phyloP scores from a whole-genome alignment of 2,797 vertebrate species.

The Clarias platycephalus region DNA sequence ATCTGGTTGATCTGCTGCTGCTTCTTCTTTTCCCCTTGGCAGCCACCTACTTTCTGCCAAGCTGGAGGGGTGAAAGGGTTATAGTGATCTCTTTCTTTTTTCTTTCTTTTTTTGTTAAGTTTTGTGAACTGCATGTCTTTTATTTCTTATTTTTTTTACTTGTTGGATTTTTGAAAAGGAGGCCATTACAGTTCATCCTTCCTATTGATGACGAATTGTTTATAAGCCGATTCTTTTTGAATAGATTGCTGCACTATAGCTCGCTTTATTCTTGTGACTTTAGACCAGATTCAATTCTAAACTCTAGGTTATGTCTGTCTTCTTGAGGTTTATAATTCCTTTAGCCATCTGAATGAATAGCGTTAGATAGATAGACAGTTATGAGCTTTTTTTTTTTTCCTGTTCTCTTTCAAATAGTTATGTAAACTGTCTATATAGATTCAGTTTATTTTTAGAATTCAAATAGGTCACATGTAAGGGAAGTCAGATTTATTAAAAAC shows the following conservation, averaged over 20 bases:
- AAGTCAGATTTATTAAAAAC: background rate
- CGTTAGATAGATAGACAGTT: background rate
- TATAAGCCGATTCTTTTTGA: background rate
- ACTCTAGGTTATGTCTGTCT: background rate
- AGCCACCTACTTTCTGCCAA: conserved; percentile 20
- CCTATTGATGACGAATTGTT: background rate
- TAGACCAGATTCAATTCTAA: background rate
- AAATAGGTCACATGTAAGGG: too few relatives aligned
- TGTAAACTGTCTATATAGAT: background rate
- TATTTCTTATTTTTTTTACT: background rate
- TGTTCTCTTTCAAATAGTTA: background rate
- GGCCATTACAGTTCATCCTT: background rate
- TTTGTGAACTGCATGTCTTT: background rate
- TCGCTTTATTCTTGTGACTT: background rate
- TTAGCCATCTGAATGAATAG: background rate
- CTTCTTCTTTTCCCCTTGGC: conserved; percentile 17
- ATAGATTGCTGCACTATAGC: background rate
- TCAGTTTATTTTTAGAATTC: background rate
- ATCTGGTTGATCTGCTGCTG: conserved; percentile 31
- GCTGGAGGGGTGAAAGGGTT: conserved; percentile 3
- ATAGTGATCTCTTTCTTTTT: conserved; percentile 21
- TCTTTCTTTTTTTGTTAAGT: background rate
- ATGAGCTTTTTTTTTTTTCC: background rate
- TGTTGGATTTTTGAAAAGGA: conserved; percentile 2
- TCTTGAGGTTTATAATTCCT: background rate